These are phyloP conservation scores for Branchinecta lindahli DNA, from an alignment of 1,140 invertebrate genomes.

Conservation along the genomic window DNA sequence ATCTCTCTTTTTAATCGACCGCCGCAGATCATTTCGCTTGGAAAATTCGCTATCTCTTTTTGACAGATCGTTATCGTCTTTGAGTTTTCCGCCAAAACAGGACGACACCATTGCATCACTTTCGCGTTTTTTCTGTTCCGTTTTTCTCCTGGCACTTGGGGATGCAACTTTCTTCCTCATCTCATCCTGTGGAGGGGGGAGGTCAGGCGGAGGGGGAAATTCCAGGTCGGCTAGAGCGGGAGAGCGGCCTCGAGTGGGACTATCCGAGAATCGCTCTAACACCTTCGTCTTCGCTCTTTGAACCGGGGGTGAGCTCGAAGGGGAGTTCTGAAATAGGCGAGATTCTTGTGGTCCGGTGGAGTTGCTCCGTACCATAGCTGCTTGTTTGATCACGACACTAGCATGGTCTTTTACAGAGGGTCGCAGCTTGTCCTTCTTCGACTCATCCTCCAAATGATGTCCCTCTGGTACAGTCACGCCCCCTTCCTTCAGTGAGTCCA, in stretches of 20 bases:
- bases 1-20: not conserved
- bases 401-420: conserved; percentile 30
- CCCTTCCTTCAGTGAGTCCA: conserved; percentile 73
- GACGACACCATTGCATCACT: conserved; percentile 13
- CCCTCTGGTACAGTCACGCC: conserved; percentile 35
- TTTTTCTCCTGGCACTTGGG: conserved; percentile 16
- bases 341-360: conserved; percentile 41
- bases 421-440: conserved; percentile 12
- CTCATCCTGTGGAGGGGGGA: conserved; percentile 29
- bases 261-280: not conserved
- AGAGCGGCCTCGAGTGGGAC: conserved; percentile 23
- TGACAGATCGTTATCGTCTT: not conserved
- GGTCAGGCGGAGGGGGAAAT: conserved; percentile 63
- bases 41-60: not conserved
- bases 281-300: not conserved
- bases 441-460: conserved; percentile 19
- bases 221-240: conserved; percentile 58
- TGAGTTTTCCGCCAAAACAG: conserved; percentile 16
- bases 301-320: not conserved
- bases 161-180: conserved; percentile 17
- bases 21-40: not conserved
- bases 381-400: conserved; percentile 28
- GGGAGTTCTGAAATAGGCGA: not conserved
- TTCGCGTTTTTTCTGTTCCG: conserved; percentile 11
- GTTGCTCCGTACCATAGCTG: conserved; percentile 66